These are phyloP conservation scores for Oncopodura yosiiana DNA, from an alignment of 1,140 invertebrate genomes.

Conservation along the genomic window DNA sequence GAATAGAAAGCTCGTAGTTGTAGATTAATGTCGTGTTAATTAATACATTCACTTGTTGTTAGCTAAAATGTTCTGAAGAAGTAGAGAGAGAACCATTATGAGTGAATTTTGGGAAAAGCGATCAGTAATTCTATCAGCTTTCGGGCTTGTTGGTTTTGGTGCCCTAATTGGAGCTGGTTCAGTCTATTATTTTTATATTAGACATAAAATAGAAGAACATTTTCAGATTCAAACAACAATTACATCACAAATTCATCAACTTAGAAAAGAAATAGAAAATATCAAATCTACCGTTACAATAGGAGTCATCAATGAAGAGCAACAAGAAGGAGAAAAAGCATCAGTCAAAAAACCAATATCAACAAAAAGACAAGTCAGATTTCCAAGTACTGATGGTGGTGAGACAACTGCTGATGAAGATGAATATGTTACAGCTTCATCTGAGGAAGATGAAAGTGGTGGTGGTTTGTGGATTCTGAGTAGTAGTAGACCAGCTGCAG, in stretches of 20 bases:
- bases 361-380: background rate
- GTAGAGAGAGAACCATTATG: too few species aligned
- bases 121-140: background rate
- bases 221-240: slow-evolving; percentile 23
- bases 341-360: background rate
- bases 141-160: slow-evolving; percentile 22
- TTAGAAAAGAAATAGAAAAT: slow-evolving; percentile 17
- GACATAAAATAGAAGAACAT: slow-evolving; percentile 7
- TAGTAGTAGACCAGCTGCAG: background rate
- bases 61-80: too few species aligned
- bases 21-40: too few species aligned
- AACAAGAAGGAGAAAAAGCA: background rate
- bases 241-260: slow-evolving; percentile 10
- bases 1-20: too few species aligned
- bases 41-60: too few species aligned
- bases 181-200: slow-evolving; percentile 22
- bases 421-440: slow-evolving; percentile 14
- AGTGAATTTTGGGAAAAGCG: slow-evolving; percentile 17
- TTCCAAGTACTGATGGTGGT: slow-evolving; percentile 4
- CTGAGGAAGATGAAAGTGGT: slow-evolving; percentile 3
- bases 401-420: slow-evolving; percentile 20
- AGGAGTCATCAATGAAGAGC: slow-evolving; percentile 5
- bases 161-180: slow-evolving; percentile 23
- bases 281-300: slow-evolving; percentile 4
- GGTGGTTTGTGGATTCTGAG: background rate